Base-by-base conservation (phyloP, 2,113 vertebrate species). In the Pampusana beccarii region DNA sequence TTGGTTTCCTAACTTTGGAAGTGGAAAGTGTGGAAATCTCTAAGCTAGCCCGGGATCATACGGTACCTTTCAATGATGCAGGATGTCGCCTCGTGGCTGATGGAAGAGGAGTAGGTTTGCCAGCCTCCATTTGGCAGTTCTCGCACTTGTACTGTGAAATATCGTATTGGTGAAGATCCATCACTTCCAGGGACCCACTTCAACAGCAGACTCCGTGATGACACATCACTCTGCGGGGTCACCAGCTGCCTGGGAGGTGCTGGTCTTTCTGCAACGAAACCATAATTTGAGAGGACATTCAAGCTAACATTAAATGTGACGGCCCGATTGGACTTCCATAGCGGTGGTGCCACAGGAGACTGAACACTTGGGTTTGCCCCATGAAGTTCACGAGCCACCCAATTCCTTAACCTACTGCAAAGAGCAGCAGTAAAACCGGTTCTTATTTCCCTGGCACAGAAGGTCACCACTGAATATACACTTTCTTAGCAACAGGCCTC, bases 141-240 rank as follows among this genome's bases (percentile, higher is more conserved):
- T 50, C 97, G 98, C n/a, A 98, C 95, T 96, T 99, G 99, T 13
- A 99, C 97, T 0, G 99, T 99, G 93, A 99, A 99, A 95, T 99
- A 99, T 0, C 99, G 98, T 77, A 99, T 97, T 0, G 99, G 99
- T 3, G 99, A 99, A 5, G 99, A 99, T 5, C 99, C 98, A 0
- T 99, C 98, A 0, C 98, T 98, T 19, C 99, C 99, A 0, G 98
- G 98, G 51, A 99, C 94, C 99, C 99, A 99, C 61, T 98, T 97
- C 87, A 99, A 95, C 73, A 74, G 95, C 42, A 99, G 97, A 31
- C 97, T 98, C 10, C 98, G 98, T 0, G 99, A 98, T 0, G 98
- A 98, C 69, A 99, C 98, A 2, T 98, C 97, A 0, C 98, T 98
- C 97, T 99, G 99, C 4, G 99, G 99, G 8, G 98, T 95, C 38